Conservation (phyloP, 2,113 vertebrate genomes). For the Elephas maximus region DNA sequence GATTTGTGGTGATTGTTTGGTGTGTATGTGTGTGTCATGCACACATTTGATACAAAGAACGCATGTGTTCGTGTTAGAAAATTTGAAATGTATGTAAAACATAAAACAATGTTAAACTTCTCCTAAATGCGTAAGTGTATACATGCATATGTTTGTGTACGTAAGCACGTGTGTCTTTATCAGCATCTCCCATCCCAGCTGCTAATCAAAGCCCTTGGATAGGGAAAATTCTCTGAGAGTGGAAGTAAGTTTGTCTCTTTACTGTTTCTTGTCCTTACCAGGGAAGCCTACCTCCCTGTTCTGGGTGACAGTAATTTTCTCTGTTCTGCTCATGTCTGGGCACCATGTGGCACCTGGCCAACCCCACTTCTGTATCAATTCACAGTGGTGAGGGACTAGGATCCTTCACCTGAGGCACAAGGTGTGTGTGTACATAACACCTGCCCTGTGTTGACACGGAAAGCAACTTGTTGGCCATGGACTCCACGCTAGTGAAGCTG, state of each 20-base stretch:
- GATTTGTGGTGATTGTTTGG: background rate
- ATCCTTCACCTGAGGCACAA: background rate
- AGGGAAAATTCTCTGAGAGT: too few relatives aligned
- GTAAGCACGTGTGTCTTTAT: background rate
- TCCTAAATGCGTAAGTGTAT: background rate
- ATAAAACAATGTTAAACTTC: background rate
- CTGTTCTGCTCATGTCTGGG: background rate
- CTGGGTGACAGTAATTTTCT: background rate
- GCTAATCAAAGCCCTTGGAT: background rate
- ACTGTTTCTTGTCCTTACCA: background rate
- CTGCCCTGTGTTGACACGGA: background rate
- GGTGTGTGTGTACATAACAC: background rate
- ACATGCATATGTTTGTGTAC: background rate
- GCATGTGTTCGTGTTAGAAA: background rate
- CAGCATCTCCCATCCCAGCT: background rate
- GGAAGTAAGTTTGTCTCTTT: background rate
- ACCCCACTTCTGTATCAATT: background rate
- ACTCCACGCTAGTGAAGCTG: background rate
- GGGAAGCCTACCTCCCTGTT: background rate
- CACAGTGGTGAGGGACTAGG: background rate
- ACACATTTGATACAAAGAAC: slow-evolving; percentile 9
- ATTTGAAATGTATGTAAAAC: background rate
- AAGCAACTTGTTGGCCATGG: background rate
- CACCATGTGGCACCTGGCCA: background rate
- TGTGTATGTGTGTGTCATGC: background rate